Evolutionary conservation across 2,797 vertebrate genomes (phyloP).

Genomic region (Pangasius mekongensis): DNA sequence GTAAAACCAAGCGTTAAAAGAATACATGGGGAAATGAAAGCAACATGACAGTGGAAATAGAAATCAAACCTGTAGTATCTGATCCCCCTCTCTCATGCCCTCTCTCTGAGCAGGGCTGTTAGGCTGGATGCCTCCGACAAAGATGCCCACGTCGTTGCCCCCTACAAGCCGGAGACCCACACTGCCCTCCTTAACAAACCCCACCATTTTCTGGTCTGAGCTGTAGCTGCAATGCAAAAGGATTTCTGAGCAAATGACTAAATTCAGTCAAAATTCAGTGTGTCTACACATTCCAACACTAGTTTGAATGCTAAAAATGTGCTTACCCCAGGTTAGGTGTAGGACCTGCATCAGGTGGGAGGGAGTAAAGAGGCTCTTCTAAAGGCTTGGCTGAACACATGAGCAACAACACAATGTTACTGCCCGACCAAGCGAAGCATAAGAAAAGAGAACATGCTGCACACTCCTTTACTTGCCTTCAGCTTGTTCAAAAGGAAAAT

Average conservation of each 20-base stretch:
- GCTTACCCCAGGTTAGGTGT: conserved; percentile 69
- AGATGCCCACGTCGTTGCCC: conserved; percentile 94
- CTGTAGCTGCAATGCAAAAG: conserved; percentile 77
- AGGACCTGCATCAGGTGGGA: conserved; percentile 79
- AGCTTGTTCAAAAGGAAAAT: conserved; percentile 9
- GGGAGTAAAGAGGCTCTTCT: conserved; percentile 80
- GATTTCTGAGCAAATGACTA: neutral
- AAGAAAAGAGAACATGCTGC: neutral
- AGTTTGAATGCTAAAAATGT: neutral
- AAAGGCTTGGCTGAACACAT: conserved; percentile 63
- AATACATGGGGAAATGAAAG: neutral
- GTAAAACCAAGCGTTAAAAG: neutral
- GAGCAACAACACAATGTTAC: conserved; percentile 13
- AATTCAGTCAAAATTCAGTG: neutral
- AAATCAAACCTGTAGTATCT: conserved; percentile 88
- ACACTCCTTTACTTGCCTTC: neutral
- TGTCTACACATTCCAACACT: neutral
- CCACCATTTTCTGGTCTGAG: conserved; percentile 75
- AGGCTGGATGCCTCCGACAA: conserved; percentile 89
- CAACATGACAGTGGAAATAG: neutral
- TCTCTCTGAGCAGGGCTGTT: conserved; percentile 85
- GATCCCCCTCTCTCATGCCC: conserved; percentile 89
- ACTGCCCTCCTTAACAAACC: conserved; percentile 85
- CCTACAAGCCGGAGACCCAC: conserved; percentile 90
- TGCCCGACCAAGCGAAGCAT: neutral